Base-by-base conservation (phyloP, 2,888 invertebrate genomes). In the Labia minor region DNA sequence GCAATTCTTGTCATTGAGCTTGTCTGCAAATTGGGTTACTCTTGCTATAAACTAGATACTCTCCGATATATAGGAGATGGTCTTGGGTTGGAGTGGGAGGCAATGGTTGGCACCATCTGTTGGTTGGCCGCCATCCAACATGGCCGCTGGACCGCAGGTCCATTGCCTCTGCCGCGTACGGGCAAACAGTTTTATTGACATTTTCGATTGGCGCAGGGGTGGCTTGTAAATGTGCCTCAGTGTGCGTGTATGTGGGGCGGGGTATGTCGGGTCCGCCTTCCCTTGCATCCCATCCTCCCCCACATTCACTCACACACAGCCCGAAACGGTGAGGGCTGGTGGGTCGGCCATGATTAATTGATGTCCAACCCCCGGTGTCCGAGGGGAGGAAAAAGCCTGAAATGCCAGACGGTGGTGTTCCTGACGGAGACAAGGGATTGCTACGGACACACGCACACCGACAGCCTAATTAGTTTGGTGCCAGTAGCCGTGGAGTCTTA, bases 81-180 rank as follows among this genome's bases (percentile, higher is more conserved):
- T n/a, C n/a, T n/a, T n/a, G n/a, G n/a, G n/a, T n/a, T n/a, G n/a
- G n/a, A n/a, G 16, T 11, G 14, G n/a, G 14, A 14, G 14, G 49
- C n/a, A 16, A 49, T 49, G 49, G n/a, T 49, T 49, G 49, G 49
- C 49, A 49, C 49, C 49, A 49, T 49, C 49, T 49, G 49, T 49
- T 49, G 49, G 49, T 49, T 49, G 49, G 49, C 49, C 49, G 49
- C 49, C 49, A 49, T 49, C 49, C 49, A 49, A 49, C 49, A 49
- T 49, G 49, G 49, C 49, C 49, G 49, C 49, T 49, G 49, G 49
- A 49, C 49, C 49, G 49, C 49, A 49, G 49, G 49, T 49, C 49
- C 49, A 49, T 49, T 49, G 49, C 49, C 49, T 49, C 49, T 16
- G 49, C 49, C 49, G 49, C 49, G 49, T 49, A 10, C 49, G 16